Evolutionary conservation across 2,888 invertebrate genomes (phyloP).

Genomic region (Griposia aprilina): DNA sequence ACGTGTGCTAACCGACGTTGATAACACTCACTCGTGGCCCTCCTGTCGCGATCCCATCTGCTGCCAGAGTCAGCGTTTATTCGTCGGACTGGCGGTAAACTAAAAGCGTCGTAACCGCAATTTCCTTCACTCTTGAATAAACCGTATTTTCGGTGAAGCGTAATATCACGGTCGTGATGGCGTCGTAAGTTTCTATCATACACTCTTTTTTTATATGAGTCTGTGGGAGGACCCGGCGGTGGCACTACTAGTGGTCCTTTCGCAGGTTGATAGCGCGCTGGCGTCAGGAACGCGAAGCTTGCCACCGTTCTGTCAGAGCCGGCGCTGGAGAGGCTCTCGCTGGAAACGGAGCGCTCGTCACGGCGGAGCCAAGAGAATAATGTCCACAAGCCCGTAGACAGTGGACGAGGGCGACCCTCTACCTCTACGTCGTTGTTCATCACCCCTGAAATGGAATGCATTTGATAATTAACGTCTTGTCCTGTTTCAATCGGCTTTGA

Average conservation of each 20-base stretch:
- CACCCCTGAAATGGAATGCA: constrained; percentile 78
- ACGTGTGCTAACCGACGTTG: constrained; percentile 92
- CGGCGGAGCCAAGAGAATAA: constrained; percentile 94
- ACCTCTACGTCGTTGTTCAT: constrained; percentile 81
- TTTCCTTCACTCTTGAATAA: constrained; percentile 78
- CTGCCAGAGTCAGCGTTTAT: constrained; percentile 58
- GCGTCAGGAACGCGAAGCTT: constrained; percentile 93
- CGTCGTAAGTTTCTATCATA: constrained; percentile 91
- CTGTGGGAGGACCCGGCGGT: constrained; percentile 90
- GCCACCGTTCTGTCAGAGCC: constrained; percentile 93
- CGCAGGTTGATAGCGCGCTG: constrained; percentile 87
- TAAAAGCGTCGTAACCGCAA: constrained; percentile 83
- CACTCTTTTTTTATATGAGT: constrained; percentile 91
- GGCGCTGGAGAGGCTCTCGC: constrained; percentile 92
- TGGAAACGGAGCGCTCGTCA: constrained; percentile 83
- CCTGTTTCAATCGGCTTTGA: not conserved
- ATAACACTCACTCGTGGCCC: constrained; percentile 92
- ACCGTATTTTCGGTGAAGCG: constrained; percentile 92
- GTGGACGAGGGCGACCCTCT: constrained; percentile 84
- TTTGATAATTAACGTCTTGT: constrained; percentile 5
- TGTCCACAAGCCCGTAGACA: constrained; percentile 89
- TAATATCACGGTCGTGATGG: constrained; percentile 91
- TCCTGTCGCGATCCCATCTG: constrained; percentile 83
- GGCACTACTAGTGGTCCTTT: constrained; percentile 84
- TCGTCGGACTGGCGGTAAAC: constrained; percentile 78